Percentiles rank a stretch among this genome's conserved stretches.
Conservation (phyloP, 2,888 invertebrate genomes). For the Cephus nigrinus region DNA sequence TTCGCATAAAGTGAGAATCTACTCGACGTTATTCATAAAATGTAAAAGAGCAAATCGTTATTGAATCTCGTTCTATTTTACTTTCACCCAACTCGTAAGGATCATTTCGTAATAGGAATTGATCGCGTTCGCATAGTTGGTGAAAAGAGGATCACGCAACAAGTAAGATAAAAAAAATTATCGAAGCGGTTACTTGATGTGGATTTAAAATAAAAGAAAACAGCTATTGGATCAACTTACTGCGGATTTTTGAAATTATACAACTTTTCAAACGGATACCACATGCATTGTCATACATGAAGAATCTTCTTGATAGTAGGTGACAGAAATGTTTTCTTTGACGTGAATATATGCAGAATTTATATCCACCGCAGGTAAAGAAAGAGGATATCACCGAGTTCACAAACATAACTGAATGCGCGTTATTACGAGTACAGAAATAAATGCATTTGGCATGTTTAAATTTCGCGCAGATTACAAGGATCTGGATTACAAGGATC, state of each 20-base stretch:
- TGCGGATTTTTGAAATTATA: neutral
- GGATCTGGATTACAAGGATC: no score
- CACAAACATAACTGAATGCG: neutral
- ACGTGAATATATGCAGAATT: neutral
- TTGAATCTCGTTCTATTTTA: neutral
- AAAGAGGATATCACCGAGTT: neutral
- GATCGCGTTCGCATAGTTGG: neutral
- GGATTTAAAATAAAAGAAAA: neutral
- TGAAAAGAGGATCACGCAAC: neutral
- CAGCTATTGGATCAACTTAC: neutral
- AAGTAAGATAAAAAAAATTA: neutral
- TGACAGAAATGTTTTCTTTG: neutral
- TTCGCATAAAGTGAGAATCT: neutral
- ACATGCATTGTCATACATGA: neutral
- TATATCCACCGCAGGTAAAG: neutral
- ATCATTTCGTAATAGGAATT: neutral
- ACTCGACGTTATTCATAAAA: neutral
- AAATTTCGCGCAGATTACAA: neutral
- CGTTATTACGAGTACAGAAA: neutral
- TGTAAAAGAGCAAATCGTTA: neutral
- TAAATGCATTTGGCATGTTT: neutral
- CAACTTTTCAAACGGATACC: neutral
- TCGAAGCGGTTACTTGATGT: neutral
- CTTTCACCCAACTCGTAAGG: neutral
- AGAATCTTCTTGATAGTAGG: neutral